Evolutionary conservation across 2,888 invertebrate species (phyloP).

Genomic region (Phasia obesa): DNA sequence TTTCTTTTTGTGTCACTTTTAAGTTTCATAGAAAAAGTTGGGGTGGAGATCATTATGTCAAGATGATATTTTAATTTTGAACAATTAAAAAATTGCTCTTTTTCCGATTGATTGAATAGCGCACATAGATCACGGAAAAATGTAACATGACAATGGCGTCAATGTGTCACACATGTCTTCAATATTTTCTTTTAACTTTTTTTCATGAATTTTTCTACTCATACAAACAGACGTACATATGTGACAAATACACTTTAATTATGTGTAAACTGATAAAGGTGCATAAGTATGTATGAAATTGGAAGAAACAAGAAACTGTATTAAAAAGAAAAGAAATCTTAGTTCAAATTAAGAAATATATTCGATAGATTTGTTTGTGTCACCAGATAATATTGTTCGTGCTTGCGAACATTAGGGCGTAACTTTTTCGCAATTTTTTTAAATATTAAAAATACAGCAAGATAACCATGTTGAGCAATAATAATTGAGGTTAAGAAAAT

Average conservation of each 20-base stretch:
- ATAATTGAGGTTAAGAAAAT: too few species aligned
- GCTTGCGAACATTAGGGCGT: too few species aligned
- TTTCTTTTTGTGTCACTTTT: constrained; percentile 24
- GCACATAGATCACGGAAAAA: constrained; percentile 55
- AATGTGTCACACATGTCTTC: constrained; percentile 53
- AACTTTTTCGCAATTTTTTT: too few species aligned
- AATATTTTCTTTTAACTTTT: background rate
- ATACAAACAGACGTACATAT: background rate
- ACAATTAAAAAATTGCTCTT: constrained; percentile 65
- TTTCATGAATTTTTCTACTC: background rate
- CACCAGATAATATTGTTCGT: too few species aligned
- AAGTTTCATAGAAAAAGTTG: constrained; percentile 27
- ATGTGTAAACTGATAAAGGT: constrained; percentile 36
- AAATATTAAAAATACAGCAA: too few species aligned
- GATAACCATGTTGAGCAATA: too few species aligned
- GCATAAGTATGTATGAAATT: background rate
- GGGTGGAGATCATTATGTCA: constrained; percentile 68
- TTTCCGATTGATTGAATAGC: constrained; percentile 59
- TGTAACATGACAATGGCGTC: constrained; percentile 61
- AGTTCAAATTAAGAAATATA: too few species aligned
- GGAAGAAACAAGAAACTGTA: background rate
- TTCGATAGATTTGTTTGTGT: too few species aligned
- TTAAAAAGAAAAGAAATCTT: background rate
- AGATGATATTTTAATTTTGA: constrained; percentile 68
- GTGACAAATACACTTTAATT: constrained; percentile 40